phyloP scores from a whole-genome alignment of 2,888 invertebrate species.

The Hydroisotoma schaefferi region DNA sequence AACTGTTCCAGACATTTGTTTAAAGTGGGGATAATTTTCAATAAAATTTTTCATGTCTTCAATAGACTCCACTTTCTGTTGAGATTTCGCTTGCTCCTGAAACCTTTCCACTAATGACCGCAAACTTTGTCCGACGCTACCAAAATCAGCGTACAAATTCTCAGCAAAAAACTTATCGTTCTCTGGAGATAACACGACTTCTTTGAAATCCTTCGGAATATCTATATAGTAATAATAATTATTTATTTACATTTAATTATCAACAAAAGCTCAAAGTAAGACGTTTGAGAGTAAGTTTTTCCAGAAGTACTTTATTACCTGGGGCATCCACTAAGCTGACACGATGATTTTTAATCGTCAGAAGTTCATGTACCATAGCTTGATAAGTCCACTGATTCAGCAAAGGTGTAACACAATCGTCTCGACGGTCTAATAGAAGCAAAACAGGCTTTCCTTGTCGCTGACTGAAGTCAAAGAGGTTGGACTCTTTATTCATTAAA shows the following conservation, averaged over 20 bases:
- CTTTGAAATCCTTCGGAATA: slow-evolving; percentile 81
- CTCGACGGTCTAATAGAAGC: slow-evolving; percentile 84
- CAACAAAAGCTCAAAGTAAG: not conserved
- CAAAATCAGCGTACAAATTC: slow-evolving; percentile 95
- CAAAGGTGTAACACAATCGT: slow-evolving; percentile 93
- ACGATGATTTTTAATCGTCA: slow-evolving; percentile 88
- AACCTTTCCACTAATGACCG: slow-evolving; percentile 97
- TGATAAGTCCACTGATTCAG: slow-evolving; percentile 99
- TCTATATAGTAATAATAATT: slow-evolving; percentile 22
- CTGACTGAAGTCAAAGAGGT: slow-evolving; percentile 80
- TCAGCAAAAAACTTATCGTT: slow-evolving; percentile 91
- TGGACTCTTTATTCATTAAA: slow-evolving; percentile 79
- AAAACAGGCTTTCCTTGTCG: slow-evolving; percentile 69
- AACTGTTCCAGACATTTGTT: slow-evolving; percentile 75
- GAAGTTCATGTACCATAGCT: slow-evolving; percentile 98
- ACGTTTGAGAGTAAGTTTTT: no score
- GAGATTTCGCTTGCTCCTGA: slow-evolving; percentile 89
- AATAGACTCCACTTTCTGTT: slow-evolving; percentile 96
- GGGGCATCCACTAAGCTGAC: slow-evolving; percentile 82
- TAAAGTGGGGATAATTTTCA: slow-evolving; percentile 96
- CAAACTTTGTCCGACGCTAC: slow-evolving; percentile 93
- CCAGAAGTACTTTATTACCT: slow-evolving; percentile 53
- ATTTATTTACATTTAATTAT: not conserved
- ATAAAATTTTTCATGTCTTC: slow-evolving; percentile 93
- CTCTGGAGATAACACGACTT: slow-evolving; percentile 89